Evolutionary conservation across 2,888 invertebrate genomes (phyloP), one percentile per base, ranked within the genome.

Genomic region (Scaptomyza parva): DNA sequence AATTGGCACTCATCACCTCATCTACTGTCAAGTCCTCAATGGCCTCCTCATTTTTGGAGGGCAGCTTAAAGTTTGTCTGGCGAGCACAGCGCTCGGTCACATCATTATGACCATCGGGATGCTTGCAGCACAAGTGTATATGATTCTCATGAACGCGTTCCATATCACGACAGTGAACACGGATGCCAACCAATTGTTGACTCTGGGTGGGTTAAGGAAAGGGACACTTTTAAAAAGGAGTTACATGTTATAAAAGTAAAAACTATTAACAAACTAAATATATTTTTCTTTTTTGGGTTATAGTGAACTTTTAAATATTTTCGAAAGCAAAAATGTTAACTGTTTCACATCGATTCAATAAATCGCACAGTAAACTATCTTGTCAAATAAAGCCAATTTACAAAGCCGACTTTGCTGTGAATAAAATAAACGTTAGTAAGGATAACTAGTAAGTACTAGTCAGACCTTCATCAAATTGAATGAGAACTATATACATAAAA

Each of bases 51-150:
- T 48, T 41, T n/a, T 28, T 22, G 4, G 68, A 70, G 18, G 87
- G 88, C 37, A 89, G 26, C 6, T 51, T 61, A 6, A 89, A 89
- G 7, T 70, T 77, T 8, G 80, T 82, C 20, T 69, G 39, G 26
- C 62, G 55, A 20, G 89, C 79, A 22, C 88, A 88, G 33, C 39
- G 37, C 20, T 86, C 80, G 9, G 71, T 80, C 2, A 88, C 57
- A 0, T 78, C 80, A 12, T 88, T 74, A 12, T 86, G 89, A 0
- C 89, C 88, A 40, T 89, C 88, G 0, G 89, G 89, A 74, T 88
- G 88, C 30, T 77, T 65, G 54, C 88, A 88, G 55, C 88, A 89
- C n/a, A 53, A 64, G 22, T 89, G 86, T 12, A 88, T 88, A 28
- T 84, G 81, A 44, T 88, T 79, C 70, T 88, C 89, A 33, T 78